Base-by-base conservation (phyloP, 2,113 vertebrate species). In the Dinomys branickii region DNA sequence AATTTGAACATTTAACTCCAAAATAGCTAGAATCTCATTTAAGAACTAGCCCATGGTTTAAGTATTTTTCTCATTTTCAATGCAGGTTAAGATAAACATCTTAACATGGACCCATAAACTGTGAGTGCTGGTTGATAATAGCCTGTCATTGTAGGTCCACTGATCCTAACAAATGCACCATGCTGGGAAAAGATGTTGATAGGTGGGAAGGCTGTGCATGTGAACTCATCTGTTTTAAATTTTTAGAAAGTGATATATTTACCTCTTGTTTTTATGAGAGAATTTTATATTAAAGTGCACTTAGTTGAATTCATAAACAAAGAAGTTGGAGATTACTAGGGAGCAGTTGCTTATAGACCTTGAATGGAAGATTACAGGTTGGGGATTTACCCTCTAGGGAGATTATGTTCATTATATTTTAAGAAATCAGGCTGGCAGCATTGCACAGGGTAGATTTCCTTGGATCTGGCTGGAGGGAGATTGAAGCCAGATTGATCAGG, bases 21-120 rank as follows among this genome's bases (percentile, higher is more conserved):
- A 73, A 16, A 58, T 47, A 80, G 56, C 56, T 65, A 85, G 80
- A 54, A 19, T 91, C 28, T 75, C 52, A 71, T 58, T 65, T 50
- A 89, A 73, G 20, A 89, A 86, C 94, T 85, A 67, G 35, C 16
- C 35, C 30, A 41, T 41, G 50, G 28, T 54, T 78, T 69, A 59
- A 91, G 44, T 65, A 44, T 93, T 90, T 95, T 94, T 93, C 30
- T 94, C 56, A 56, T 82, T 88, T 91, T 91, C 77, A 86, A n/a
- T 95, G 61, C 24, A 41, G 50, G 35, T 73, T 92, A 91, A 88
- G 50, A 17, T 52, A 54, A 77, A 50, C 47, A 33, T 80, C 47
- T 52, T 80, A 80, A 20, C 17, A 35, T 80, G 30, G 47, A 52
- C 30, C 30, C 30, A 35, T 35, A 35, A 16, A 80, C 50, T 80